phyloP scores from a whole-genome alignment of 2,888 invertebrate genomes.

The Ischnus inquisitorius region DNA sequence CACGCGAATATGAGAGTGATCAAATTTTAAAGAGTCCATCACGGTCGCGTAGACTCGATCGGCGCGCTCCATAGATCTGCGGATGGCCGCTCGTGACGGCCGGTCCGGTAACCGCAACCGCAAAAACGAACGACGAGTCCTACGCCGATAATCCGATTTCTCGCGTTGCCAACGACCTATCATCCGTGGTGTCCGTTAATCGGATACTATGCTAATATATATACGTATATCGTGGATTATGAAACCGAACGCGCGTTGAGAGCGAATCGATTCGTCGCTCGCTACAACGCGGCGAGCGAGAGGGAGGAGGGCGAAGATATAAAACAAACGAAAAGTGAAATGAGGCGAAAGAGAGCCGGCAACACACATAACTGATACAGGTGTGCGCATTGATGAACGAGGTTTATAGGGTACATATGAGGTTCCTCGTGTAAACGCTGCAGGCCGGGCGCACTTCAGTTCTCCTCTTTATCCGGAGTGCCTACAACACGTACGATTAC shows the following conservation, averaged over 20 bases:
- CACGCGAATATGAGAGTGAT: no score
- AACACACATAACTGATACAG: constrained; percentile 21
- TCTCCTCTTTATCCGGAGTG: no score
- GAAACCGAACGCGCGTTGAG: constrained; percentile 15
- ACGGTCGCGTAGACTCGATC: no score
- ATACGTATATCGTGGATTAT: not conserved
- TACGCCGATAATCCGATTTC: constrained; percentile 56
- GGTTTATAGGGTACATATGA: constrained; percentile 24
- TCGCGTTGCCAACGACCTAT: constrained; percentile 9
- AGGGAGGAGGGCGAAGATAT: no score
- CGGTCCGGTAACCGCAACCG: not conserved
- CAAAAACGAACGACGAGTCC: constrained; percentile 56
- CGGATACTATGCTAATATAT: constrained; percentile 43
- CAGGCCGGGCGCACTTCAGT: constrained; percentile 44
- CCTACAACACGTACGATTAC: constrained; percentile 28
- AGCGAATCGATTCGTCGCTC: not conserved
- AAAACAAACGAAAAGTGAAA: no score
- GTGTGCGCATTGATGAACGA: constrained; percentile 35
- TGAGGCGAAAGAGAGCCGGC: no score
- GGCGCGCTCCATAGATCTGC: constrained; percentile 14
- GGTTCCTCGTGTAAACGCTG: constrained; percentile 9
- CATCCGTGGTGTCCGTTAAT: constrained; percentile 30
- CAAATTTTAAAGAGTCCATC: no score
- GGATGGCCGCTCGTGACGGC: not conserved
- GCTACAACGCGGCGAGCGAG: no score